Conservation (phyloP, 2,113 vertebrate genomes). For the Sapajus apella region DNA sequence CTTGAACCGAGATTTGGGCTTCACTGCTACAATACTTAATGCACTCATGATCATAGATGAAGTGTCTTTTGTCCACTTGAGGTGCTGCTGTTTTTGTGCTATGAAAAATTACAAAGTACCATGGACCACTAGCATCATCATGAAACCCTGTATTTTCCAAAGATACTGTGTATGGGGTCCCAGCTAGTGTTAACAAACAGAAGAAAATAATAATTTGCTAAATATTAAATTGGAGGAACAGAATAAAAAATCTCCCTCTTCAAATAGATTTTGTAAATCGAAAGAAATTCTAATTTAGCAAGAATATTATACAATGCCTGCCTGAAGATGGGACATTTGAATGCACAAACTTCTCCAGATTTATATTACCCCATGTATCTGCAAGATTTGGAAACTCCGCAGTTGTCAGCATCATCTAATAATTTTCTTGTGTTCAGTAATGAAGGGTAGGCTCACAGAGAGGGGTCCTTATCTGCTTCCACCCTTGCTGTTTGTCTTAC, state of each 20-base stretch:
- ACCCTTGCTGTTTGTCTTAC: conserved; percentile 62
- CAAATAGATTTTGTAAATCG: neutral
- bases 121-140: neutral
- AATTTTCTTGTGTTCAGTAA: neutral
- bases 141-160: neutral
- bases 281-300: conserved; percentile 12
- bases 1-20: neutral
- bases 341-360: neutral
- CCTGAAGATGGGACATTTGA: neutral
- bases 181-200: neutral
- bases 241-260: neutral
- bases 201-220: neutral
- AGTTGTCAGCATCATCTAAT: neutral
- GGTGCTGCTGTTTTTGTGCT: neutral
- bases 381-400: neutral
- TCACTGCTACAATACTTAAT: neutral
- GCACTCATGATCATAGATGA: neutral
- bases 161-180: neutral
- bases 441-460: neutral
- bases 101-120: neutral
- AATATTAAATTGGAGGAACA: neutral
- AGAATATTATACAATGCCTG: neutral
- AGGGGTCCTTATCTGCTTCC: conserved; percentile 13
- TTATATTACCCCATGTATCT: neutral
- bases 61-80: neutral